Base-by-base conservation (phyloP, 2,113 vertebrate genomes). In the Antechinus stuartii region DNA sequence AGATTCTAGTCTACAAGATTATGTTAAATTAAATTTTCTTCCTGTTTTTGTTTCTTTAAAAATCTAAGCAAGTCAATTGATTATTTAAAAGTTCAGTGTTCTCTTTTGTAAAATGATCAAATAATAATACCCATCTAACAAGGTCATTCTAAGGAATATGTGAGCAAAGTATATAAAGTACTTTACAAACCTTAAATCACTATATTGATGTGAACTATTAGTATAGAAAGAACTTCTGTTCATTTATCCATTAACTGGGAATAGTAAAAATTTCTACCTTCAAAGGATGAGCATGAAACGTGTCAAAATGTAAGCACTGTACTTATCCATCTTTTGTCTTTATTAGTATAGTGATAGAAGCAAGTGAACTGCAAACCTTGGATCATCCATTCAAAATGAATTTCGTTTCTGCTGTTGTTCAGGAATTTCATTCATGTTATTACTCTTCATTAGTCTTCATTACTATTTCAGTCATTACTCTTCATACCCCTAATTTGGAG, bases 321-420 rank as follows among this genome's bases (percentile, higher is more conserved):
- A 8, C n/a, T 42, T 42, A n/a, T 23, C 35, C 23, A 42, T 22
- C 68, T 42, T 42, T 84, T 22, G 42, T 96, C 97, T 92, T 97
- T 97, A 98, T 98, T 96, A 97, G 12, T 97, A 96, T 93, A 61
- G 11, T 90, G 96, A 95, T 91, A 96, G 94, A 93, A 25, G 47
- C 27, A 61, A 0, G n/a, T 84, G 90, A 50, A 94, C 68, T 94
- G 90, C 30, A 93, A 56, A 94, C n/a, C 54, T 54, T 96, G 93
- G 93, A 61, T 96, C 84, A 55, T 92, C 94, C 56, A 57, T 96
- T 97, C 54, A 76, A 94, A 94, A 53, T 35, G 2, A 35, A 35
- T 35, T 68, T 35, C 14, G 12, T 68, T 68, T 30, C 50, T 52
- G 50, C 50, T 52, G 50, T 68, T 68, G 30, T 68, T 68, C 61